Conservation (phyloP, 35 echinoderm and acorn worm genomes). For the Anneissia japonica region DNA sequence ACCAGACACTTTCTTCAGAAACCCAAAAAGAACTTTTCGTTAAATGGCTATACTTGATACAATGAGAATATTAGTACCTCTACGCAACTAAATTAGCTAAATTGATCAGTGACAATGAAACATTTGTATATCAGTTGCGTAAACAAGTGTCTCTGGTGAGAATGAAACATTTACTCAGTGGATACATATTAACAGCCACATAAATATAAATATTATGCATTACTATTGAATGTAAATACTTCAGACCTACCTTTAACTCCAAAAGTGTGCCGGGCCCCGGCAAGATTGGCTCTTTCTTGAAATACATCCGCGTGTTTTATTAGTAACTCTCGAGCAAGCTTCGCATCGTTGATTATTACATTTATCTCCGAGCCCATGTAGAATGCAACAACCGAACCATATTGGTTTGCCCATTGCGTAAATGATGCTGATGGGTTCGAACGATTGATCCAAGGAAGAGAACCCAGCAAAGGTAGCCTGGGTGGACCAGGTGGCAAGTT, state of each 20-base stretch:
- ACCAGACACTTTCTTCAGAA: too few relatives aligned
- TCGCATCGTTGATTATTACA: not conserved
- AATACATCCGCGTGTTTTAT: not conserved
- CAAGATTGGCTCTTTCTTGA: not conserved
- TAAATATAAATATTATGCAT: too few relatives aligned
- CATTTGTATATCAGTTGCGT: too few relatives aligned
- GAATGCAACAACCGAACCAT: not conserved
- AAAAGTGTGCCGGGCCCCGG: not conserved
- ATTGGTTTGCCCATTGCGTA: not conserved
- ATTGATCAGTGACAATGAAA: too few relatives aligned
- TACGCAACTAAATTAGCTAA: too few relatives aligned
- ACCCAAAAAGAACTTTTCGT: too few relatives aligned
- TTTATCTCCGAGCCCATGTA: not conserved
- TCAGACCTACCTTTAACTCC: not conserved
- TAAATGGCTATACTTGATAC: too few relatives aligned
- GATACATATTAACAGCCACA: too few relatives aligned
- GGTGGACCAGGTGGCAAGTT: slow-evolving; percentile 1
- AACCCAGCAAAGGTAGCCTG: not conserved
- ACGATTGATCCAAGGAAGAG: not conserved
- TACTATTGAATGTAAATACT: too few relatives aligned
- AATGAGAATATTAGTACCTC: too few relatives aligned
- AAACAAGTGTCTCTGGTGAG: too few relatives aligned
- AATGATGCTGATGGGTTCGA: not conserved
- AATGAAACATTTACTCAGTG: too few relatives aligned
- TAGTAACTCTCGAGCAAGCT: not conserved